Evolutionary conservation across 2,113 vertebrate genomes (phyloP), one percentile per base, ranked within the genome.

Genomic region (Lanius ludovicianus): DNA sequence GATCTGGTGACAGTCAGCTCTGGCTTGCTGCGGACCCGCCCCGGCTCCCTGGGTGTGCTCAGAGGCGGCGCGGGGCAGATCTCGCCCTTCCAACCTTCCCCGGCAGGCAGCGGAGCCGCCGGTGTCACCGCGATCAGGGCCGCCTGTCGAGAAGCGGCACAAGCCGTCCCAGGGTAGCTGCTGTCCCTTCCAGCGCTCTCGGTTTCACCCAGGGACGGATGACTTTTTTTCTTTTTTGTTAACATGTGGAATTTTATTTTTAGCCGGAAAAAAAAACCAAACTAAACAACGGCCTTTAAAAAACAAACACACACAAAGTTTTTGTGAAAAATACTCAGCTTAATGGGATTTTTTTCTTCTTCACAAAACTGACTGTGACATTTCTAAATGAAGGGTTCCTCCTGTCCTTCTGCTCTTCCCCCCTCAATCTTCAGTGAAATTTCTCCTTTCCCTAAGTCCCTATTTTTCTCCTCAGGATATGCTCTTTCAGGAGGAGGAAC

Each of bases 341-440:
- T 76, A 92, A 92, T 87, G 64, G 95, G 77, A 47, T 78, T 96
- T 81, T 64, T 81, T 67, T 55, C 31, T 74, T 92, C 60, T 77
- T 82, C 0, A 3, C 6, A 8, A 64, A 92, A 69, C 30, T 50
- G 55, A 42, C 39, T 20, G 64, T 77, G 93, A 93, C 82, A 75
- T 92, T 93, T 84, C 76, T 74, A 84, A 92, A 59, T 35, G 79
- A 90, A 90, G 44, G 49, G 76, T 90, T 94, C 64, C 76, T 90
- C 50, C 63, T 83, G 75, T 60, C 83, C 90, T 83, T 76, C 70
- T 92, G 68, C 71, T 86, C 69, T 78, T 73, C 8, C 25, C 52
- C 27, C 56, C 41, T 90, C 80, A 41, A 35, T 56, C 47, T 75
- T 60, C 31, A 68, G n/a, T 23, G 64, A 63, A 80, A 64, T 81